These are phyloP conservation scores for Apamea monoglypha DNA, from an alignment of 2,888 invertebrate genomes.

Conservation along the genomic window DNA sequence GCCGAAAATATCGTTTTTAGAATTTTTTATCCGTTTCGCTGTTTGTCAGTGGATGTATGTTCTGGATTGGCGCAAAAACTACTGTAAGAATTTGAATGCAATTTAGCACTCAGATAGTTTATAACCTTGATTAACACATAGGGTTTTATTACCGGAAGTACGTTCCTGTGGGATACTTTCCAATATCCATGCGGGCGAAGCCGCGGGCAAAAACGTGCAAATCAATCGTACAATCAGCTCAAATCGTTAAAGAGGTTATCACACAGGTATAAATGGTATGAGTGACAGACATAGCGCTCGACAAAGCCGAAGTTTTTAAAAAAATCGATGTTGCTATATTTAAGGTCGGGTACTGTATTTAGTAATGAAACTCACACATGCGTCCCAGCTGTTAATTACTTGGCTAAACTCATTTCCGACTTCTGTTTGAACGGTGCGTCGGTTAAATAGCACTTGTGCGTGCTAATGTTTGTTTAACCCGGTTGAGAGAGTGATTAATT, in stretches of 20 bases:
- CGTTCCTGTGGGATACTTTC: neutral
- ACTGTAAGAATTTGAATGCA: neutral
- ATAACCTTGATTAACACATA: neutral
- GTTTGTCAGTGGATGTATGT: neutral
- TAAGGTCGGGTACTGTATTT: constrained; percentile 23
- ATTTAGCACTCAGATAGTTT: neutral
- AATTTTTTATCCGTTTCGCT: neutral
- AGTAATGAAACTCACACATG: constrained; percentile 64
- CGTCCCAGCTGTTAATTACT: constrained; percentile 66
- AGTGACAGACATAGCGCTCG: neutral
- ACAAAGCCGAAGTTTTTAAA: neutral
- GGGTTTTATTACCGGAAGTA: neutral
- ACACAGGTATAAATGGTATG: neutral
- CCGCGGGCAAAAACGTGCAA: too few species aligned
- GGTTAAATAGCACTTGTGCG: constrained; percentile 60
- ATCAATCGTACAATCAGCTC: neutral
- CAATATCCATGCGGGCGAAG: neutral
- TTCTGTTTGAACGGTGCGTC: constrained; percentile 59
- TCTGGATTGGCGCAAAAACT: neutral
- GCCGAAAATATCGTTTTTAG: neutral
- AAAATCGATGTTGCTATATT: neutral
- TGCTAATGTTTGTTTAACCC: constrained; percentile 54
- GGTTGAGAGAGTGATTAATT: constrained; percentile 55
- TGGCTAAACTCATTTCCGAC: constrained; percentile 68
- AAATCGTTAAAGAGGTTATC: neutral